Conservation (phyloP, 2,797 vertebrate species). For the Pampus argenteus region DNA sequence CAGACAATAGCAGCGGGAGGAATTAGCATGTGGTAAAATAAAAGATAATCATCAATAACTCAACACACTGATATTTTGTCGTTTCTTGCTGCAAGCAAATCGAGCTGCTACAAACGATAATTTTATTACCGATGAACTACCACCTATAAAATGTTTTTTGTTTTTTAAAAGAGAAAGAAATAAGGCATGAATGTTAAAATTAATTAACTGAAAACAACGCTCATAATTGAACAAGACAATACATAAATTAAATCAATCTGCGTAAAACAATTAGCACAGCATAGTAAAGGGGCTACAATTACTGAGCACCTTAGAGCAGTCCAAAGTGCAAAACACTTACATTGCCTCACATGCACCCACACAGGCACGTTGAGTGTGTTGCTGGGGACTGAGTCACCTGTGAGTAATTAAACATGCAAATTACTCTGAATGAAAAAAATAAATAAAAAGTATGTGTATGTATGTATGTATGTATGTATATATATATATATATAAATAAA, state of each 20-base stretch:
- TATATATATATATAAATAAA: too few relatives aligned
- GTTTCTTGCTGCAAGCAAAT: slow-evolving; percentile 13
- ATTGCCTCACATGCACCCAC: not conserved
- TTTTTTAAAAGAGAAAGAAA: not conserved
- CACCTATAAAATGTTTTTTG: not conserved
- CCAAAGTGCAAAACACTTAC: not conserved
- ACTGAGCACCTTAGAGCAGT: not conserved
- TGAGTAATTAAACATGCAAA: not conserved
- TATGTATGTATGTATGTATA: too few relatives aligned
- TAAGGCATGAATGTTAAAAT: not conserved
- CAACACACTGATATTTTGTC: not conserved
- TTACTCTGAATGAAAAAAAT: too few relatives aligned
- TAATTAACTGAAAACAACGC: too few relatives aligned
- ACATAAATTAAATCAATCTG: not conserved
- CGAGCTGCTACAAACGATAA: not conserved
- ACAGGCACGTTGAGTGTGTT: not conserved
- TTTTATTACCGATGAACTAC: not conserved
- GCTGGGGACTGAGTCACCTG: not conserved
- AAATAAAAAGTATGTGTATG: too few relatives aligned
- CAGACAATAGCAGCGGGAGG: slow-evolving; percentile 20
- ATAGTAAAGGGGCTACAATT: not conserved
- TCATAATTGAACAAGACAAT: not conserved
- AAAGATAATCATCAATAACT: slow-evolving; percentile 6
- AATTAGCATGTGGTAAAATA: slow-evolving; percentile 17
- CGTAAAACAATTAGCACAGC: not conserved